Percentiles rank a stretch among this genome's conserved stretches.
These are phyloP conservation scores for Drosophila cracens DNA, from an alignment of 2,888 invertebrate species.

Conservation along the genomic window DNA sequence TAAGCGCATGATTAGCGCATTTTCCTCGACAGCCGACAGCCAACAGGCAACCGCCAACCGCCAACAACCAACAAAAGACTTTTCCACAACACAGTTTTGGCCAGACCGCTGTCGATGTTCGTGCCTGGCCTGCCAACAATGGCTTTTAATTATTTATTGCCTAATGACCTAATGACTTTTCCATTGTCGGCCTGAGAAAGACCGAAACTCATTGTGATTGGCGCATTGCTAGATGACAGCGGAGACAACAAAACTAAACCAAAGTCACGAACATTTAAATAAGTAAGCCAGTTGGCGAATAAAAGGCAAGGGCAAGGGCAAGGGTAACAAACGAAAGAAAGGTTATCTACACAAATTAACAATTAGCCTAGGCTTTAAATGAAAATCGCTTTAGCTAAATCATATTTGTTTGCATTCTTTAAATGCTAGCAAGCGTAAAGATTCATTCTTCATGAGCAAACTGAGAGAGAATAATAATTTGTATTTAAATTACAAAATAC, in stretches of 20 bases:
- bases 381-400: background rate
- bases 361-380: background rate
- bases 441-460: background rate
- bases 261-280: slow-evolving; percentile 54
- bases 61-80: slow-evolving; percentile 1
- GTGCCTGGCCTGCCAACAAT: slow-evolving; percentile 60
- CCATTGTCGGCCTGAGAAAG: slow-evolving; percentile 42
- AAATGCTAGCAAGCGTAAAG: background rate
- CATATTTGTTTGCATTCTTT: background rate
- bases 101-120: slow-evolving; percentile 33
- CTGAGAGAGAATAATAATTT: background rate
- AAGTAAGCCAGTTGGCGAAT: slow-evolving; percentile 9
- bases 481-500: background rate
- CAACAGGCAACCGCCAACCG: slow-evolving; percentile 9
- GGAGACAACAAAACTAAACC: slow-evolving; percentile 30
- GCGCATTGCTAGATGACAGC: slow-evolving; percentile 21
- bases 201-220: slow-evolving; percentile 42
- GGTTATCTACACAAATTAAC: background rate
- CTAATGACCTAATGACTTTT: slow-evolving; percentile 73
- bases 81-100: slow-evolving; percentile 24
- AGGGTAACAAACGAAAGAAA: background rate
- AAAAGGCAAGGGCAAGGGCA: background rate
- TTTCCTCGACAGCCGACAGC: slow-evolving; percentile 42
- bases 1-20: slow-evolving; percentile 78
- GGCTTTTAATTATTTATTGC: slow-evolving; percentile 74